Conservation (phyloP, 2,888 invertebrate genomes). For the Dysmachus trigonus region DNA sequence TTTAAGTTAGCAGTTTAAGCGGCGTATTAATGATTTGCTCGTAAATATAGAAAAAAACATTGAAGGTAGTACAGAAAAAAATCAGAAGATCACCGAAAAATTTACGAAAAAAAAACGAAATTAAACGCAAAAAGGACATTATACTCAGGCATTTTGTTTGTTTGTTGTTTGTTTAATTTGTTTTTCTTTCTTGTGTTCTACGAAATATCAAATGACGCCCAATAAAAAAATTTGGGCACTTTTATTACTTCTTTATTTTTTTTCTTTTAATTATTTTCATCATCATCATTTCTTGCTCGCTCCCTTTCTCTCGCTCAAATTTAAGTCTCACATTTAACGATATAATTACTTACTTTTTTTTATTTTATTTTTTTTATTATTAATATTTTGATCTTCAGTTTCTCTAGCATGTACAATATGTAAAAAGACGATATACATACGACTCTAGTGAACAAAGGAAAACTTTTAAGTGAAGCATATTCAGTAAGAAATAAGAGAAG, state of each 20-base stretch:
- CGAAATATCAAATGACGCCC: constrained; percentile 30
- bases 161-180: constrained; percentile 18
- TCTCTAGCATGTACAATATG: constrained; percentile 32
- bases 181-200: constrained; percentile 16
- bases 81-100: neutral
- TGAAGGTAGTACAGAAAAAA: neutral
- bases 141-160: neutral
- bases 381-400: constrained; percentile 28
- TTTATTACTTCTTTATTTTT: neutral
- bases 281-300: constrained; percentile 21
- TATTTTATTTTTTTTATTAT: neutral
- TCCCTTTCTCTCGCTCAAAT: constrained; percentile 26
- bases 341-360: constrained; percentile 3
- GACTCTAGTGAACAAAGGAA: neutral
- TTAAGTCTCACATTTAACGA: constrained; percentile 35
- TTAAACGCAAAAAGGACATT: neutral
- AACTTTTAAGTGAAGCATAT: constrained; percentile 8
- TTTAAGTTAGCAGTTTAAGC: constrained; percentile 36
- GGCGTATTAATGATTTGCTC: constrained; percentile 17
- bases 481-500: neutral
- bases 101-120: neutral
- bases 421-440: constrained; percentile 34
- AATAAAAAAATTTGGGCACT: constrained; percentile 26
- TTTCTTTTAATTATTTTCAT: neutral
- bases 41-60: neutral